Evolutionary conservation across 2,113 vertebrate species (phyloP), one percentile per base, ranked within the genome.

Genomic region (Sialia sialis): DNA sequence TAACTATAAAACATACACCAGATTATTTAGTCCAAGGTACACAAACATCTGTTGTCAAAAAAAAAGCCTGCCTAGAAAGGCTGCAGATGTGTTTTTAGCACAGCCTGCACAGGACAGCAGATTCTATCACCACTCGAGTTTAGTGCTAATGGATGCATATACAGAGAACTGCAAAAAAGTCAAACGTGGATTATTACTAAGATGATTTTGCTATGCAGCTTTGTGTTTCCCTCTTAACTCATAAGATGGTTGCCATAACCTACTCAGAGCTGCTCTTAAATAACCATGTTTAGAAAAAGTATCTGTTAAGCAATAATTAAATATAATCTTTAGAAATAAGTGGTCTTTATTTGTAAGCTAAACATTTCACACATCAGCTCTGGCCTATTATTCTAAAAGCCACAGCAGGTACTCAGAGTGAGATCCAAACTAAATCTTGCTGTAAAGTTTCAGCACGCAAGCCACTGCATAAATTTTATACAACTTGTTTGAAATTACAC

Each of bases 341-440:
- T 77, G 63, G 78, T 83, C 68, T 70, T 93, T 76, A 93, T 94
- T 90, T 77, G 41, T 36, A 91, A 93, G n/a, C 14, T 67, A 91
- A 80, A 49, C 48, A 90, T 70, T 93, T 90, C 63, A 80, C 72
- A 75, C 48, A 80, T 23, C 54, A 88, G 43, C 82, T 93, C 72
- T 49, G 58, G 29, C 26, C 77, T 69, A 18, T 49, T 78, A 48
- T 69, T 79, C 29, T 70, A 63, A 90, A 73, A 83, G 70, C 58
- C 70, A 89, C 75, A 89, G 78, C 74, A 95, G 78, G 63, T 84
- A 91, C 68, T 76, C 41, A 9, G 16, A 89, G 41, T n/a, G 64
- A 41, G 21, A 83, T 49, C 74, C 51, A 82, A 82, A 85, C 74
- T 83, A 46, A 84, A 87, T 17, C 54, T 62, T 69, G 34, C 46